A percentile compares a stretch with the other conserved stretches of the same genome.
phyloP scores from a whole-genome alignment of 1,140 invertebrate genomes.

The Heterodera schachtii region DNA sequence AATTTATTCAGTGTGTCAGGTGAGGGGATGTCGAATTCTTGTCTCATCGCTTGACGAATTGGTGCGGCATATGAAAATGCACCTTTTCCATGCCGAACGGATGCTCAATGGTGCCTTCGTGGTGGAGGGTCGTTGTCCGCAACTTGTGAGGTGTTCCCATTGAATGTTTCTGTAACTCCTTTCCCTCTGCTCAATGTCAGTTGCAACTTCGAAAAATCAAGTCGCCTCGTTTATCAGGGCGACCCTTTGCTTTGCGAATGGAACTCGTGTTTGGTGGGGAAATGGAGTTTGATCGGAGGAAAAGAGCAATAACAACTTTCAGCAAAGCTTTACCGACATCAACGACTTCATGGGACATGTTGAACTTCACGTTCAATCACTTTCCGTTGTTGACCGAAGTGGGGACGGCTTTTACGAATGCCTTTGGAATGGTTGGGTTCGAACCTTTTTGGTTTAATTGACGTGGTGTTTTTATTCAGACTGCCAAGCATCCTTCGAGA shows the following conservation, averaged over 20 bases:
- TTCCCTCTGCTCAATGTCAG: background rate
- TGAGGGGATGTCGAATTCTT: conserved; percentile 23
- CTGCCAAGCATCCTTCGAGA: conserved; percentile 12
- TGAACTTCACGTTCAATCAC: conserved; percentile 31
- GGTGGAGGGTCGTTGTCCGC: conserved; percentile 2
- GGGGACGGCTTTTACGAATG: conserved; percentile 32
- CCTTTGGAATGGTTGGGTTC: conserved; percentile 30
- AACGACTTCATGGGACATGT: conserved; percentile 44
- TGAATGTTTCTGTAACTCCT: background rate
- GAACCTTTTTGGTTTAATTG: background rate
- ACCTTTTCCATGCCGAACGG: conserved; percentile 30
- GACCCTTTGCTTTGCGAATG: conserved; percentile 46
- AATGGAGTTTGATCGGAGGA: background rate
- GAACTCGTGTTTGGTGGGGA: conserved; percentile 38
- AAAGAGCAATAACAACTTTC: conserved; percentile 2
- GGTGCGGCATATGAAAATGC: conserved; percentile 29
- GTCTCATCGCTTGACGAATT: conserved; percentile 22
- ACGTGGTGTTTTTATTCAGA: background rate
- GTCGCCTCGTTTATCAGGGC: conserved; percentile 27
- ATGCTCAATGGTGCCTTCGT: background rate
- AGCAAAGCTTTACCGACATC: conserved; percentile 38
- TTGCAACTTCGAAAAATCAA: conserved; percentile 21
- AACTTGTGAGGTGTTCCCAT: background rate
- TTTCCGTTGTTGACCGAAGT: background rate
- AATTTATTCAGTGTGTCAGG: background rate